These are phyloP conservation scores for Catalaphyllia jardinei DNA, from an alignment of 64 coral and sea anemone species.

Conservation along the genomic window DNA sequence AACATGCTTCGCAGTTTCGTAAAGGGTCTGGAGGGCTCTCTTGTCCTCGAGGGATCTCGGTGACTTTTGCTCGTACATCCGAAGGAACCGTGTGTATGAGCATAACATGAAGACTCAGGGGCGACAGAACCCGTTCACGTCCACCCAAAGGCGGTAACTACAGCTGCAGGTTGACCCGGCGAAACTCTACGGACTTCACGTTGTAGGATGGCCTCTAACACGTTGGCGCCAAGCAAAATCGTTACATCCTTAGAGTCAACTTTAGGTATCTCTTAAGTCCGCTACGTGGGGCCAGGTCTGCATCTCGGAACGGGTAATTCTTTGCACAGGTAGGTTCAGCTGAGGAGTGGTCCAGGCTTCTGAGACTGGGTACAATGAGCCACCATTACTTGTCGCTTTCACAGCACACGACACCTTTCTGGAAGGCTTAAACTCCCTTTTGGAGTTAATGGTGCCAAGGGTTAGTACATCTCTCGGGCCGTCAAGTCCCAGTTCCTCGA, in stretches of 20 bases:
- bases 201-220: constrained; percentile 15
- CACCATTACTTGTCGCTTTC: neutral
- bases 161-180: neutral
- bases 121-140: neutral
- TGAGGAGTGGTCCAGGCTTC: constrained; percentile 56
- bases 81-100: neutral
- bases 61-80: neutral
- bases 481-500: too few species aligned
- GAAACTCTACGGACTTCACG: constrained; percentile 9
- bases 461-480: too few species aligned
- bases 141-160: constrained; percentile 17
- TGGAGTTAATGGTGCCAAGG: constrained; percentile 51
- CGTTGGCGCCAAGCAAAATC: constrained; percentile 28
- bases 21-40: constrained; percentile 8
- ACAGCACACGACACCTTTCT: constrained; percentile 57
- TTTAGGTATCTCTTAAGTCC: neutral
- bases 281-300: constrained; percentile 33
- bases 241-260: constrained; percentile 36
- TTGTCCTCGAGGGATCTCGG: constrained; percentile 22
- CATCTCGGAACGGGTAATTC: neutral
- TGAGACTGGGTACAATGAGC: neutral
- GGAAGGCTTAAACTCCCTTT: neutral
- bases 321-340: constrained; percentile 27
- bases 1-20: neutral
- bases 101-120: too few species aligned